Evolutionary conservation across 2,797 vertebrate species (phyloP).

Genomic region (Acanthiza pusilla): DNA sequence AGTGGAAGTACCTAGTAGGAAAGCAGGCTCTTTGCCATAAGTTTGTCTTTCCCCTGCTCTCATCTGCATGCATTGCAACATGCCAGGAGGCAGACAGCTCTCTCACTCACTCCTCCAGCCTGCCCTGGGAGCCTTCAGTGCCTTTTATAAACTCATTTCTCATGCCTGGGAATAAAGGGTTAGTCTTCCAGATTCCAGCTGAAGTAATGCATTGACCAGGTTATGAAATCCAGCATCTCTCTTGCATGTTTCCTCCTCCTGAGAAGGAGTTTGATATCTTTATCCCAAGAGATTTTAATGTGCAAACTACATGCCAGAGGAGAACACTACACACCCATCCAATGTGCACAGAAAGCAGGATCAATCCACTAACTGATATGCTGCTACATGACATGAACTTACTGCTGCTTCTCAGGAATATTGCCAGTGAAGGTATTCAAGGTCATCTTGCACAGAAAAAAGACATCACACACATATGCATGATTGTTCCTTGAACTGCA

Average conservation of each 20-base stretch:
- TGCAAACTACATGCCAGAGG: background rate
- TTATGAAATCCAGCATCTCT: background rate
- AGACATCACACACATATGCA: background rate
- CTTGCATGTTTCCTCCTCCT: background rate
- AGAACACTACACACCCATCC: background rate
- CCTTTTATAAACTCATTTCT: background rate
- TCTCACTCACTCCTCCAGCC: background rate
- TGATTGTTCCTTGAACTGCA: background rate
- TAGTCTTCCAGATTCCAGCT: background rate
- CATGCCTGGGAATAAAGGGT: background rate
- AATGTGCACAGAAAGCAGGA: background rate
- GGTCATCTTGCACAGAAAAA: background rate
- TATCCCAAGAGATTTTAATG: background rate
- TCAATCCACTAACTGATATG: background rate
- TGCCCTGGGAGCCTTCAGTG: background rate
- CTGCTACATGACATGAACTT: background rate
- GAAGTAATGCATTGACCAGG: background rate
- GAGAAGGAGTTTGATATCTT: background rate
- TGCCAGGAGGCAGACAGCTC: background rate
- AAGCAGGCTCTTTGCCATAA: background rate
- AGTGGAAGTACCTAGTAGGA: background rate
- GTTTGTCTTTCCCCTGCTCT: background rate
- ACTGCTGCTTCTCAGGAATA: background rate
- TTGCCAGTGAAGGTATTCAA: background rate
- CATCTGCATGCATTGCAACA: background rate